Base-by-base conservation (phyloP, 2,113 vertebrate genomes). In the Speoplatyrhinus poulsoni region DNA sequence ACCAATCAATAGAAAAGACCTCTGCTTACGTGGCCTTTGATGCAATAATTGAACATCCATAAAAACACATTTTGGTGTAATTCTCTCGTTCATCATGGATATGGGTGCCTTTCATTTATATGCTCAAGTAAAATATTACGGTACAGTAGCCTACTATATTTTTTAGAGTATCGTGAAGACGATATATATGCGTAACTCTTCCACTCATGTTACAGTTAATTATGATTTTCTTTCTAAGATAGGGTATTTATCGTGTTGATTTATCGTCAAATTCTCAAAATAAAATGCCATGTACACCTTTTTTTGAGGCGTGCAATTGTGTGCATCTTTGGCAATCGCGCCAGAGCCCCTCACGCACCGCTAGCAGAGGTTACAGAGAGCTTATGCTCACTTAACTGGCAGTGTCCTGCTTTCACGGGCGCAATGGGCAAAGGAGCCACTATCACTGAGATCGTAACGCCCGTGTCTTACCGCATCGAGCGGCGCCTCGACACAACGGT, bases 1-100 rank as follows among this genome's bases (percentile, higher is more conserved):
- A 9, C 46, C 13, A 54, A 72, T 65, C 47, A 59, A 52, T 72
- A 60, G 55, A 32, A 9, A 46, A 67, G 41, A 47, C 16, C 15
- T 47, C n/a, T 57, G n/a, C 1, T 67, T 58, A 52, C 57, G 46
- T 58, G 53, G 17, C 13, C 54, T 67, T 57, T 54, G 3, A 9
- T 53, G 9, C 49, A 69, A 73, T 64, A 53, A 58, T 41, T 59
- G 12, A 26, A 12, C 13, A 13, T 32, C 56, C 65, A 12, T 50
- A 50, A 50, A 12, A 50, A 50, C 10, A 50, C 10, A 41, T 41
- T 2, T 41, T 6, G 6, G 5, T 16, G 2, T 7, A n/a, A 16
- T 54, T 54, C 15, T 13, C 52, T 13, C 1, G 15, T 53, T 13
- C 12, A n/a, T 53, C 13, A n/a, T 13, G n/a, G 12, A 53, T 53